Base-by-base conservation (phyloP, 2,888 invertebrate genomes). In the Baronia brevicornis region DNA sequence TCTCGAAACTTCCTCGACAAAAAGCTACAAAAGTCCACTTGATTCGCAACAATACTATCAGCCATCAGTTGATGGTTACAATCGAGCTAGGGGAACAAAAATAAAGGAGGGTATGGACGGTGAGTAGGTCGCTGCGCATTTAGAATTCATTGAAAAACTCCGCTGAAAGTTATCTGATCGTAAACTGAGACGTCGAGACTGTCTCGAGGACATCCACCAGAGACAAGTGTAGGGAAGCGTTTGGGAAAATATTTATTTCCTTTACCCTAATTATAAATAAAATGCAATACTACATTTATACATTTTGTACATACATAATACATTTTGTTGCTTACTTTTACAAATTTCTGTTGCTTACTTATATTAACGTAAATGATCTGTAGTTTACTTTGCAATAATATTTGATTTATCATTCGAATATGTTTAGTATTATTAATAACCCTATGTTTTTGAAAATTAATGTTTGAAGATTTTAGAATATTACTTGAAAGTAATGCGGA, bases 71-170 rank as follows among this genome's bases (percentile, higher is more conserved):
- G 51, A 52, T 44, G 44, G 38, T 36, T 39, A 33, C 42, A 39
- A 40, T 46, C 31, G 49, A 41, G 38, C 32, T 46, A 42, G 36
- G 34, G 49, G 9, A 17, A 50, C 51, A 50, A 44, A 43, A 51
- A 40, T 22, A 20, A 26, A 29, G 17, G 28, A 28, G 24, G 46
- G 44, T 39, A 39, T 41, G 40, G 44, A 37, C 29, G 34, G 49
- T 33, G 29, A 36, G 30, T 36, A 41, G 38, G 43, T 44, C 46
- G 48, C 43, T 51, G 43, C 53, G 50, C 78, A 84, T 84, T 84
- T 84, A 84, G 79, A 82, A 84, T 84, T 82, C 84, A 84, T 84
- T 84, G 84, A 77, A 84, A 82, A 82, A 74, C 59, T 67, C 64
- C 46, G 53, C 55, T 78, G 73, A 82, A 84, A 74, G 69, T 75